phyloP scores from a whole-genome alignment of 2,888 invertebrate genomes.

The Tetragonisca angustula region DNA sequence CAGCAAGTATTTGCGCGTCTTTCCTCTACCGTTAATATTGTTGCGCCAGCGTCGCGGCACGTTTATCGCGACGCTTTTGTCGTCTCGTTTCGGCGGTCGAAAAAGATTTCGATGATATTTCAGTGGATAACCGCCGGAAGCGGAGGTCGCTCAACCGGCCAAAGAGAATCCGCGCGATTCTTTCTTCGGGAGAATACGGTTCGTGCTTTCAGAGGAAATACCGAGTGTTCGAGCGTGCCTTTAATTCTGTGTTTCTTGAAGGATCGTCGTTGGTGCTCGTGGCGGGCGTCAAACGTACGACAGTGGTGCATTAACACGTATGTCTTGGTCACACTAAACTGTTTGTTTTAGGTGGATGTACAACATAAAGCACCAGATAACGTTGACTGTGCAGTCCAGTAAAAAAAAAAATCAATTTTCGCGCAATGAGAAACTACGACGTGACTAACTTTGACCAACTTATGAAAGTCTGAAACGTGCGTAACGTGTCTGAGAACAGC shows the following conservation, averaged over 20 bases:
- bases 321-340: neutral
- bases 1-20: neutral
- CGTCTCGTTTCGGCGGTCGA: neutral
- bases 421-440: neutral
- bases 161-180: conserved; percentile 16
- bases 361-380: neutral
- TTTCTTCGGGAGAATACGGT: conserved; percentile 41
- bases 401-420: neutral
- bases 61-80: neutral
- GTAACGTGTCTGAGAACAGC: neutral
- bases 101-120: conserved; percentile 35
- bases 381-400: neutral
- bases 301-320: neutral
- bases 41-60: neutral
- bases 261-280: neutral
- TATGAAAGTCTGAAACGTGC: neutral
- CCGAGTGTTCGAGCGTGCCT: conserved; percentile 5
- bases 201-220: conserved; percentile 46
- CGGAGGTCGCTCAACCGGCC: conserved; percentile 29
- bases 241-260: conserved; percentile 20
- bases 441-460: neutral
- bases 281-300: neutral
- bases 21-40: neutral
- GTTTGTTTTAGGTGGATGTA: neutral
- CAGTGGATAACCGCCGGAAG: conserved; percentile 1